phyloP scores from a whole-genome alignment of 2,113 vertebrate species.

The Sylvietta virens region DNA sequence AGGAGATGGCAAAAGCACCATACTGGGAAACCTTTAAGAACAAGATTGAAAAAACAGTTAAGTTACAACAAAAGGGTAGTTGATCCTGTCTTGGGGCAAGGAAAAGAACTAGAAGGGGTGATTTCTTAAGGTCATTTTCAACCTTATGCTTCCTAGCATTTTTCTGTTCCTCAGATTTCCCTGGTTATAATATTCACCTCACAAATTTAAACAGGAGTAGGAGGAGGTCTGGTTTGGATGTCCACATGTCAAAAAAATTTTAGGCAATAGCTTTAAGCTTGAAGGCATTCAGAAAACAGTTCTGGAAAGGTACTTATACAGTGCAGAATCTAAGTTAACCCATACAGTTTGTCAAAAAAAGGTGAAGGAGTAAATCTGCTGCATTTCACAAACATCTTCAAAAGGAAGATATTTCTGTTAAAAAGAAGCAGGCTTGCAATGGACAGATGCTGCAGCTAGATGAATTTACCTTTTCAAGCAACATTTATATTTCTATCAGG shows the following conservation, averaged over 20 bases:
- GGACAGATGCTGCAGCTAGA: not conserved
- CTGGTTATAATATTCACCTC: not conserved
- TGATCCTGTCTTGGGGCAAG: not conserved
- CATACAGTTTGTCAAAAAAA: not conserved
- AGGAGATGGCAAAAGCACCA: constrained; percentile 18
- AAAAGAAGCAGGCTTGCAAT: not conserved
- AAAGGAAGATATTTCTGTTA: not conserved
- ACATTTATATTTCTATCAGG: not conserved
- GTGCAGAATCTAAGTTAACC: not conserved
- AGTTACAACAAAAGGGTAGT: not conserved
- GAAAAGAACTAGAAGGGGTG: not conserved
- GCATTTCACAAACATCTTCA: not conserved
- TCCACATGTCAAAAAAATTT: not conserved
- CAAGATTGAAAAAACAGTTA: not conserved
- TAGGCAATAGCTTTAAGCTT: not conserved
- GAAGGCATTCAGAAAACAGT: not conserved
- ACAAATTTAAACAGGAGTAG: not conserved
- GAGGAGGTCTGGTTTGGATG: not conserved
- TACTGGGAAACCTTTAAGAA: not conserved
- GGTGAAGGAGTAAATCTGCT: not conserved
- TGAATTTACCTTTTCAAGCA: constrained; percentile 6
- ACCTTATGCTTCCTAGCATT: not conserved
- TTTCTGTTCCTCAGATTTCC: not conserved
- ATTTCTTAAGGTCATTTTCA: not conserved
- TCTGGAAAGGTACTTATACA: not conserved